Evolutionary conservation across 2,113 vertebrate species (phyloP).

Genomic region (Varanus komodoensis): DNA sequence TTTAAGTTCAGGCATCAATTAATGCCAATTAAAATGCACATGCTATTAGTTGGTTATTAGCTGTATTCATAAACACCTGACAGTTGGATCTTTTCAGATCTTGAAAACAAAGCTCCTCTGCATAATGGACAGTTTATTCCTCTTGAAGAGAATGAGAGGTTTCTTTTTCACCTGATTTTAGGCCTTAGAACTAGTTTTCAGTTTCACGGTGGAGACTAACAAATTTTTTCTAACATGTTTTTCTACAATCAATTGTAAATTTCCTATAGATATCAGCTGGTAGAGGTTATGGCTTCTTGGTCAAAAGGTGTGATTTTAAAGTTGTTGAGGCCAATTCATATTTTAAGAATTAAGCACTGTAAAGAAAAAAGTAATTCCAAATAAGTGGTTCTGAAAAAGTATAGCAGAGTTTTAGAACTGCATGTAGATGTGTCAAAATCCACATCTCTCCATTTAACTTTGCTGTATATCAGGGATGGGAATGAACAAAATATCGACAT

Average conservation of each 20-base stretch:
- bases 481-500: neutral
- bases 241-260: neutral
- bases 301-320: neutral
- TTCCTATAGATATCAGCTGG: neutral
- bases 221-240: neutral
- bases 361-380: neutral
- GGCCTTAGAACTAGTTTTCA: neutral
- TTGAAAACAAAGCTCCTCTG: neutral
- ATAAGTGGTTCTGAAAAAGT: neutral
- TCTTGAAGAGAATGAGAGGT: neutral
- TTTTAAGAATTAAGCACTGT: neutral
- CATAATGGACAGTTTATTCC: neutral
- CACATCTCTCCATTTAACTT: neutral
- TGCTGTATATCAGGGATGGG: neutral
- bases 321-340: neutral
- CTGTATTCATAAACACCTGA: slow-evolving; percentile 6
- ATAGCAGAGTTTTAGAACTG: neutral
- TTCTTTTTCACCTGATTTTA: neutral
- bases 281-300: neutral
- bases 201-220: neutral
- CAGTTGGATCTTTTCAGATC: neutral
- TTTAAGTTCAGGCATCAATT: slow-evolving; percentile 64
- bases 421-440: neutral
- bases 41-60: slow-evolving; percentile 30
- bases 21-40: slow-evolving; percentile 31